Percentiles rank a stretch among this genome's conserved stretches.
These are phyloP conservation scores for Lethenteron reissneri DNA, from an alignment of 2,113 vertebrate genomes.

Conservation along the genomic window DNA sequence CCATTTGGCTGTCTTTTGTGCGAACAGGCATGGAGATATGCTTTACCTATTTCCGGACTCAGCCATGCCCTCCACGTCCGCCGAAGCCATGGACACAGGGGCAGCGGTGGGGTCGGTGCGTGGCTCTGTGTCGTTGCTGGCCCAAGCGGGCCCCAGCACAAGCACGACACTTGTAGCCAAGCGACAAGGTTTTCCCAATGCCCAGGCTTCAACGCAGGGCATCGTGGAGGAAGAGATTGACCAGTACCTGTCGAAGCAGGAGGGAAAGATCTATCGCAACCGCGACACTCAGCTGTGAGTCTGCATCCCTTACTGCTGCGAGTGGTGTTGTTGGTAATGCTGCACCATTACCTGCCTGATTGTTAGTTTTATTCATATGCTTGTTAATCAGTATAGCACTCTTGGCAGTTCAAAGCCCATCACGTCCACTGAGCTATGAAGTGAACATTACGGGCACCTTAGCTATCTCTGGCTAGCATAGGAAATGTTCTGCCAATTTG, in stretches of 20 bases:
- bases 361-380: background rate
- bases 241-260: slow-evolving; percentile 71
- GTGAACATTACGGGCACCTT: background rate
- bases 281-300: slow-evolving; percentile 73
- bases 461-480: background rate
- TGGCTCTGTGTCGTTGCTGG: slow-evolving; percentile 13
- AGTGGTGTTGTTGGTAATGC: background rate
- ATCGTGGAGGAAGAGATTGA: slow-evolving; percentile 78
- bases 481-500: background rate
- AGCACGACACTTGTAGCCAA: slow-evolving; percentile 10
- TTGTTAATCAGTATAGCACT: background rate
- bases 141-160: slow-evolving; percentile 16
- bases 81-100: slow-evolving; percentile 71
- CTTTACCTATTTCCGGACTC: slow-evolving; percentile 56
- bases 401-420: background rate
- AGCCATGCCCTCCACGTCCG: slow-evolving; percentile 35
- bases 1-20: background rate
- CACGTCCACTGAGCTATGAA: background rate
- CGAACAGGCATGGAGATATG: slow-evolving; percentile 70
- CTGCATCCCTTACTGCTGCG: background rate
- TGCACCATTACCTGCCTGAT: background rate
- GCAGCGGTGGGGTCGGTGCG: slow-evolving; percentile 18
- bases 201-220: slow-evolving; percentile 28
- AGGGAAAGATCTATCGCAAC: slow-evolving; percentile 85
- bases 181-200: background rate